These are phyloP conservation scores for Zelostemma sp. DNA, from an alignment of 1,140 invertebrate genomes.

Conservation along the genomic window DNA sequence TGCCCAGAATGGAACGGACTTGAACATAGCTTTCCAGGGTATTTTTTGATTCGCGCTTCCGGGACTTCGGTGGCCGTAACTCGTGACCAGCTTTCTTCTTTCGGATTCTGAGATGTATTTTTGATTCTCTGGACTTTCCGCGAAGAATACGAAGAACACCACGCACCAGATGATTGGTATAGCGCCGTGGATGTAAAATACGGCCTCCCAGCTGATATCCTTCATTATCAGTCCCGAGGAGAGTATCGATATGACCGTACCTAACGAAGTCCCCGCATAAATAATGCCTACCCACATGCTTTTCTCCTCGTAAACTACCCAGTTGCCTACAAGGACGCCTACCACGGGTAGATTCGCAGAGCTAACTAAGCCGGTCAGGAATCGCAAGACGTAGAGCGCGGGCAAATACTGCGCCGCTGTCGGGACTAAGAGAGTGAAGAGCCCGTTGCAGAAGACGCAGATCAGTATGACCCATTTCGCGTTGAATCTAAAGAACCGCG, in stretches of 20 bases:
- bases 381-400: conserved; percentile 68
- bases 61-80: conserved; percentile 71
- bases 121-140: conserved; percentile 81
- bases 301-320: conserved; percentile 67
- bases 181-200: conserved; percentile 85
- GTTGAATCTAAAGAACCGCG: conserved; percentile 70
- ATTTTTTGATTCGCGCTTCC: conserved; percentile 61
- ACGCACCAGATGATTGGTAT: conserved; percentile 79
- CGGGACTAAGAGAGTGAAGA: conserved; percentile 80
- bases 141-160: conserved; percentile 76
- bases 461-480: conserved; percentile 86
- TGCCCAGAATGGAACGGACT: conserved; percentile 79
- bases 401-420: conserved; percentile 71
- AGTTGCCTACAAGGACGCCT: conserved; percentile 64
- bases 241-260: conserved; percentile 82
- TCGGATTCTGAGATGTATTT: conserved; percentile 79
- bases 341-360: conserved; percentile 64
- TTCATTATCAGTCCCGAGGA: conserved; percentile 78
- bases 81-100: conserved; percentile 72
- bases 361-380: conserved; percentile 74
- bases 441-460: conserved; percentile 80
- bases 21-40: conserved; percentile 80
- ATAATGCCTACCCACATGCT: conserved; percentile 73
- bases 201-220: conserved; percentile 78
- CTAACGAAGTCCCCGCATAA: conserved; percentile 79